These are phyloP conservation scores for Ailurus styani DNA, from an alignment of 2,113 vertebrate species.

Conservation along the genomic window DNA sequence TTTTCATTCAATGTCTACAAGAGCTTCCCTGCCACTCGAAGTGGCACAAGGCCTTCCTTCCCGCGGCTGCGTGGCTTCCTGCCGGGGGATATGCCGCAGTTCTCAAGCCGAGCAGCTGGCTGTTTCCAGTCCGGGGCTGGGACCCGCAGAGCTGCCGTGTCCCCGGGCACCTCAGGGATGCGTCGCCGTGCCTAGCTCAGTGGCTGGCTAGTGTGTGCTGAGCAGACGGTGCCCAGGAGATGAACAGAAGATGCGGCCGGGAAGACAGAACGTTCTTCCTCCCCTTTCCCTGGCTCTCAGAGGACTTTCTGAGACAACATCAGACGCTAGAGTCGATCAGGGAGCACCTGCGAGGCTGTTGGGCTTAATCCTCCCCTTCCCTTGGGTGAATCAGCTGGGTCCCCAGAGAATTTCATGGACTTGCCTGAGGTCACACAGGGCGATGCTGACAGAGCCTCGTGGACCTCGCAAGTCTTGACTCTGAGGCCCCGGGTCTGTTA, in stretches of 20 bases:
- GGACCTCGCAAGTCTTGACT: not conserved
- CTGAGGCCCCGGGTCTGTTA: not conserved
- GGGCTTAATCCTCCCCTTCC: not conserved
- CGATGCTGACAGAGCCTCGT: not conserved
- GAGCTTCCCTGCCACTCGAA: not conserved
- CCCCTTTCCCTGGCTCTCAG: not conserved
- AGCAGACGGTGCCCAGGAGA: too few relatives aligned
- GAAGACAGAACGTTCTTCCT: not conserved
- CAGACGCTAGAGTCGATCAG: not conserved
- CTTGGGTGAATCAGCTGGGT: not conserved
- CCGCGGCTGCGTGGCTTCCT: not conserved
- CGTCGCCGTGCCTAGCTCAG: fast-evolving
- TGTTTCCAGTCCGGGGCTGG: not conserved
- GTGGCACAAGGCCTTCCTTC: not conserved
- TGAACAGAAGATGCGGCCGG: not conserved
- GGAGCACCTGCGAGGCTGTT: not conserved
- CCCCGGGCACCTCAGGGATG: not conserved
- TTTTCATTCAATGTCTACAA: not conserved
- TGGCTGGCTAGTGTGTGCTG: fast-evolving
- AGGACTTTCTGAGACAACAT: not conserved
- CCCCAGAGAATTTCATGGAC: not conserved
- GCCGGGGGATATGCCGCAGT: fast-evolving
- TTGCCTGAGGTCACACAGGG: not conserved
- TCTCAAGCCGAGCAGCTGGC: not conserved
- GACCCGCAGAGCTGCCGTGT: not conserved